Evolutionary conservation across 2,797 vertebrate genomes (phyloP).

Genomic region (Cichlasoma orientale): DNA sequence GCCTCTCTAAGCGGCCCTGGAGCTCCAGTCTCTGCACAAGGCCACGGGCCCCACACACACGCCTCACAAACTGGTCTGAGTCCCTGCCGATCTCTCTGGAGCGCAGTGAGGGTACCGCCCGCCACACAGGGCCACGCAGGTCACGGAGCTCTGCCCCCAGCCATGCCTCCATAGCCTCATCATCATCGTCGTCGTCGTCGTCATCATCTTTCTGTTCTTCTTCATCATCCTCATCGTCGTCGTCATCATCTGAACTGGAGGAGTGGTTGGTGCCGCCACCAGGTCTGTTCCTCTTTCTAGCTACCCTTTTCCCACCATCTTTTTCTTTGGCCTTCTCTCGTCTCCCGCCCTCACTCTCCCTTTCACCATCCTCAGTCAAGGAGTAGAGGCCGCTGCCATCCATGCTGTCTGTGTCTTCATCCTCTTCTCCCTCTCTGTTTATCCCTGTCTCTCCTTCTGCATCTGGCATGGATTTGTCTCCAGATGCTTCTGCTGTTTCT

Average conservation of each 20-base stretch:
- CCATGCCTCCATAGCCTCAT: conserved; percentile 93
- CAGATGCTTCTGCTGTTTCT: conserved; percentile 63
- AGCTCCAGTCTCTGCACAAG: conserved; percentile 92
- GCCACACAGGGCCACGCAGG: conserved; percentile 86
- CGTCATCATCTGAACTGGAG: conserved; percentile 85
- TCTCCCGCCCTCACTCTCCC: conserved; percentile 76
- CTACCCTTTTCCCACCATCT: conserved; percentile 64
- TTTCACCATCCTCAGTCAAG: conserved; percentile 85
- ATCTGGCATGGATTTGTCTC: conserved; percentile 67
- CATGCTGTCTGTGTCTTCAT: conserved; percentile 96
- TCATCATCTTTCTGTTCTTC: conserved; percentile 82
- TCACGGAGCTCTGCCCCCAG: conserved; percentile 88
- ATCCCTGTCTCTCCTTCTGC: conserved; percentile 49
- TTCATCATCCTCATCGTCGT: conserved; percentile 70
- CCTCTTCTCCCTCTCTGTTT: conserved; percentile 76
- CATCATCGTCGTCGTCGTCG: conserved; percentile 86
- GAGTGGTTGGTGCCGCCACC: conserved; percentile 77
- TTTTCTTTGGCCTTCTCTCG: conserved; percentile 66
- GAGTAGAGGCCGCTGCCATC: conserved; percentile 92
- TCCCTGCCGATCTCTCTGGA: conserved; percentile 86
- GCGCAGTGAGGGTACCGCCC: conserved; percentile 86
- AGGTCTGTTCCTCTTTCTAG: conserved; percentile 80
- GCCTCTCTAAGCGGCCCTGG: conserved; percentile 91
- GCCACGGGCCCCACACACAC: conserved; percentile 90
- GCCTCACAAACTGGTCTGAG: conserved; percentile 86